Base-by-base conservation (phyloP, 2,888 invertebrate genomes). In the Morpho achilles region DNA sequence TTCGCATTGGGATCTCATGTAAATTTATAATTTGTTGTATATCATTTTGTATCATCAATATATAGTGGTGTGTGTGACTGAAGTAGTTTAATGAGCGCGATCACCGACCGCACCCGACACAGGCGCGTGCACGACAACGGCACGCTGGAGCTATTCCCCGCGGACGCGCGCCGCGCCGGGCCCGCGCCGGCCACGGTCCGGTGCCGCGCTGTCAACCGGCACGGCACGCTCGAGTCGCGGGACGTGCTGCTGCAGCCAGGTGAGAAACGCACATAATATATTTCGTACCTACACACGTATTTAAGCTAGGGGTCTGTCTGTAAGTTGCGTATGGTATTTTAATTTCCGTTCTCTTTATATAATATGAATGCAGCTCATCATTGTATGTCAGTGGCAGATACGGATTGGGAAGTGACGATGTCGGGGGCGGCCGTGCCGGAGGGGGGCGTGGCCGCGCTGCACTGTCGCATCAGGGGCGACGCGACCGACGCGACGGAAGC, bases 191-290 rank as follows among this genome's bases (percentile, higher is more conserved):
- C 47, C 46, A 69, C 67, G 63, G 68, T 84, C 69, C 93, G 95
- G 67, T 97, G 97, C 80, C 92, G 94, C 69, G 96, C 96, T 47
- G 89, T 92, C 74, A 96, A 95, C 87, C 88, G 92, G 64, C 94
- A 94, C 68, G 97, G 96, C 61, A 93, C 93, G 50, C 93, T 95
- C 63, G 89, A 96, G 68, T 96, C 96, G 69, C 89, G 96, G 46
- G 94, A 95, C 75, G 94, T 96, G 71, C 92, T 92, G 62, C 93
- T 97, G 61, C 92, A 93, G 68, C 95, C 95, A 77, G 96, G 96
- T 96, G 9, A 32, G 32, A 32, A 32, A 32, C 5, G 32, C 5
- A 32, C 32, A 5, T 32, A 32, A 32, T 5, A 32, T 32, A 32
- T 32, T 32, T 32, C 5, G 3, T 32, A 5, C 32, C 32, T 32